Evolutionary conservation across 2,888 invertebrate genomes (phyloP), one percentile per base, ranked within the genome.

Genomic region (Esperia sulphurella): DNA sequence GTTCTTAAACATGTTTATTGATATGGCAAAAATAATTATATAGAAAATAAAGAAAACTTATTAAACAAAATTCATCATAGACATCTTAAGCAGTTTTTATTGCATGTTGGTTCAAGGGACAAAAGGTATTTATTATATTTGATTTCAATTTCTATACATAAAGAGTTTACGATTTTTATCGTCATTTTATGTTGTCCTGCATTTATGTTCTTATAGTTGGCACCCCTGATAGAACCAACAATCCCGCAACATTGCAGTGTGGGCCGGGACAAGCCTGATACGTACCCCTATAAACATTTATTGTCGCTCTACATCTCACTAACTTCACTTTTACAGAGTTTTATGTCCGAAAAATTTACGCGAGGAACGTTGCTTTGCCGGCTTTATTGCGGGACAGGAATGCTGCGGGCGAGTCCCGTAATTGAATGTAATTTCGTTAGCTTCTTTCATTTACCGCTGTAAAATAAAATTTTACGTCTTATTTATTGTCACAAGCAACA

Each of bases 341-440:
- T 89, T 88, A 88, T 79, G 88, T 86, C 83, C 83, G 82, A 89
- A 88, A 89, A 86, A 88, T 87, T 82, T 88, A 88, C 87, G 87
- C 83, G 75, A 69, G 62, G 70, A 77, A 80, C 82, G 78, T 77
- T 74, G 73, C 66, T 69, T 58, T 71, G 74, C 65, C 66, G 75
- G 72, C 79, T 86, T 88, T 88, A 87, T 88, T 83, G 82, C 87
- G 60, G 61, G 64, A 57, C 61, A 61, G 75, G 86, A 84, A 87
- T 88, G 79, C 78, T 75, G 76, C 79, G 74, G 77, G 72, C 64
- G 69, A 70, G 71, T 64, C 70, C 69, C 69, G 81, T 88, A 88
- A 89, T 89, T 89, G 88, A 88, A 89, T 85, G 84, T 87, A 88
- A 89, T 89, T 88, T 84, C 81, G 82, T 83, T 83, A 80, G 82